Evolutionary conservation across 2,797 vertebrate genomes (phyloP), one percentile per base, ranked within the genome.

Genomic region (Acanthopagrus latus): DNA sequence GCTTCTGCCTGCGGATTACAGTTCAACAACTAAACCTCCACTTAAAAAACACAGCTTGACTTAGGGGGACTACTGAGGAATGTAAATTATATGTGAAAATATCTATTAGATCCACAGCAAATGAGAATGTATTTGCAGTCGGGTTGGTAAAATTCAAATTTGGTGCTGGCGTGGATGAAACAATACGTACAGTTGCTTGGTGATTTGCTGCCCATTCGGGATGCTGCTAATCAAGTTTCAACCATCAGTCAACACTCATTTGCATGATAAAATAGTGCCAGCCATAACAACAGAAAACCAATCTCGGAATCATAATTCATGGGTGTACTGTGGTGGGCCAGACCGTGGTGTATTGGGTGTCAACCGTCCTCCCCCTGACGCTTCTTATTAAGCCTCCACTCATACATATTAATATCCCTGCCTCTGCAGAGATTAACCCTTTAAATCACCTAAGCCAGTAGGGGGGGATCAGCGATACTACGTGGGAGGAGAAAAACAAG

Each of bases 351-450:
- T 87, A 90, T 76, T 89, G 90, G 90, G 87, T 88, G 86, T 93
- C 91, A 90, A 85, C 85, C 72, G 10, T 85, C 90, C 85, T 82
- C 90, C 91, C 89, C 86, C 87, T 82, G 86, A 93, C 76, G 81
- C 76, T 86, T 92, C 88, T 92, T 93, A 94, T 95, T 93, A 94
- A 93, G 89, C 88, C 56, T 89, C 76, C 80, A 76, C 91, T 95
- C 94, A 95, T 95, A 94, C 94, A 95, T 95, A 95, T 94, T 94
- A 94, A 95, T 91, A 92, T 87, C 78, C 57, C 84, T 83, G 82
- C 85, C 80, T 80, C 88, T 84, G 83, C 87, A 82, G 76, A 93
- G 91, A 91, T 93, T 94, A 95, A 94, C 93, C 91, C 92, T 91
- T 94, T 91, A 91, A 92, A 92, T 92, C 89, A 91, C 59, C 68